Conservation (phyloP, 2,888 invertebrate species). For the Yponomeuta malinellus region DNA sequence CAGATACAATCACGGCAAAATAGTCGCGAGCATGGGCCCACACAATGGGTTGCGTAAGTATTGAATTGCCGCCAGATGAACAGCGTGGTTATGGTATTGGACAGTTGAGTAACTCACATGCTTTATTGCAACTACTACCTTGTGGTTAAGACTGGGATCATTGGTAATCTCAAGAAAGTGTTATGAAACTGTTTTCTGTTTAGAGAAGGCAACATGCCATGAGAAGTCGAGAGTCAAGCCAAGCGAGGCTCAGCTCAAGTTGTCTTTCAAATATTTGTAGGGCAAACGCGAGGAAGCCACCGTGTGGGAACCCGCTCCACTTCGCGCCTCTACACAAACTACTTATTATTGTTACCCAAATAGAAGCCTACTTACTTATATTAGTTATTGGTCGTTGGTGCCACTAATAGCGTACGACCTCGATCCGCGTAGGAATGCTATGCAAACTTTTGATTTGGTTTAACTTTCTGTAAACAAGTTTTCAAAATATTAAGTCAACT, state of each 20-base stretch:
- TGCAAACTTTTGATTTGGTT: background rate
- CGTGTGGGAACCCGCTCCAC: slow-evolving; percentile 19
- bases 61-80: slow-evolving; percentile 28
- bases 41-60: slow-evolving; percentile 50
- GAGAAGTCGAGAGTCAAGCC: background rate
- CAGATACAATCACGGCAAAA: slow-evolving; percentile 30
- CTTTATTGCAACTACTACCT: background rate
- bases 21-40: slow-evolving; percentile 18
- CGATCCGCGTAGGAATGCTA: background rate
- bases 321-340: slow-evolving; percentile 16
- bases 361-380: slow-evolving; percentile 2
- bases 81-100: slow-evolving; percentile 18
- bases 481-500: background rate
- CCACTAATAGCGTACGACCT: slow-evolving; percentile 7
- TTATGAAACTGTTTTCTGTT: background rate
- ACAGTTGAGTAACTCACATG: slow-evolving; percentile 15
- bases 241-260: background rate
- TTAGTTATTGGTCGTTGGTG: background rate
- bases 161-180: background rate
- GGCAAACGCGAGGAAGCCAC: slow-evolving; percentile 13
- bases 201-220: too few relatives aligned
- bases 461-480: background rate
- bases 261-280: slow-evolving; percentile 18
- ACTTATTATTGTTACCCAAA: slow-evolving; percentile 20
- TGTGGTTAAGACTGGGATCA: background rate